Evolutionary conservation across 2,113 vertebrate species (phyloP).

Genomic region (Nibea coibor): DNA sequence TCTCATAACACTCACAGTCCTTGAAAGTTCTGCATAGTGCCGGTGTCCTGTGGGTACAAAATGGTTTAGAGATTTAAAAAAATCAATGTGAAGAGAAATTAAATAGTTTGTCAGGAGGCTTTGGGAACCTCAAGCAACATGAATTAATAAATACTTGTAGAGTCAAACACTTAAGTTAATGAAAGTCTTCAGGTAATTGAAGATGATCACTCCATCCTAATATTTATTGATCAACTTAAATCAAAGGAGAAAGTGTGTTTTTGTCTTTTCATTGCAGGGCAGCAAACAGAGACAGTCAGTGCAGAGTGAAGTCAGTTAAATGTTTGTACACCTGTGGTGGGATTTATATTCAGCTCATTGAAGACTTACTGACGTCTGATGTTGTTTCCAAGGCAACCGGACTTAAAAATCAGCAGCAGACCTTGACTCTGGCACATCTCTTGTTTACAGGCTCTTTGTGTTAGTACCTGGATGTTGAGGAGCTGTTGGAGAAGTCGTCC

Average conservation of each 20-base stretch:
- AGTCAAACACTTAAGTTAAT: neutral
- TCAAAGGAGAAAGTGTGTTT: no score
- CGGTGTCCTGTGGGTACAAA: neutral
- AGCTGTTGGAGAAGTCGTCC: neutral
- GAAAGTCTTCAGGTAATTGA: no score
- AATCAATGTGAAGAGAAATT: neutral
- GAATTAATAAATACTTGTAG: neutral
- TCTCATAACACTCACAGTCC: no score
- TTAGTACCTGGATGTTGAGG: neutral
- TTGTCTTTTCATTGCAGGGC: neutral
- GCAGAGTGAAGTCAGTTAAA: no score
- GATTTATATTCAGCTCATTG: slow-evolving; percentile 6
- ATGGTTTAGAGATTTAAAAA: no score
- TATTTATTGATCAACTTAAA: no score
- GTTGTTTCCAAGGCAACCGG: slow-evolving; percentile 16
- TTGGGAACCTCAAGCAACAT: neutral
- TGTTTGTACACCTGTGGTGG: neutral
- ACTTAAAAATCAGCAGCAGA: neutral
- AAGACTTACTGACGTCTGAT: neutral
- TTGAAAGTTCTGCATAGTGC: no score
- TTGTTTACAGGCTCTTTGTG: slow-evolving; percentile 6
- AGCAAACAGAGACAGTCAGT: no score
- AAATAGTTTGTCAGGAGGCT: neutral
- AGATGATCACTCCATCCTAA: neutral
- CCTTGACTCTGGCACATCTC: neutral